Conservation (phyloP, 2,113 vertebrate genomes). For the Monopterus albus region DNA sequence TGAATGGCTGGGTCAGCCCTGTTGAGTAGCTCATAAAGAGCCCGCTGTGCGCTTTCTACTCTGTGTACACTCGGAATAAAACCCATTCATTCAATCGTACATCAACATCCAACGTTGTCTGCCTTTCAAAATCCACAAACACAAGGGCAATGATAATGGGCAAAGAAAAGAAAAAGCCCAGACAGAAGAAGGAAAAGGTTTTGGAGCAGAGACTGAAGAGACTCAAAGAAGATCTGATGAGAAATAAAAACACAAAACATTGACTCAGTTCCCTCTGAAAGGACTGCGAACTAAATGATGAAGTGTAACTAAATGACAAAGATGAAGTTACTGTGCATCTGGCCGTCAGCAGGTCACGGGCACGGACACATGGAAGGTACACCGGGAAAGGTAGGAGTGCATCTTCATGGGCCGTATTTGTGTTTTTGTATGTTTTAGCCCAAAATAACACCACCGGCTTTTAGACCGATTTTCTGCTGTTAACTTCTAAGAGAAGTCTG, state of each 20-base stretch:
- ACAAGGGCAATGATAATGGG: slow-evolving; percentile 9
- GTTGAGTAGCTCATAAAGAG: slow-evolving; percentile 20
- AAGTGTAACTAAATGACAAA: not conserved
- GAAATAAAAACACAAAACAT: not conserved
- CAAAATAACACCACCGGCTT: no score
- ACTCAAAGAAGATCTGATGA: not conserved
- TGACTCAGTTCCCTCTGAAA: not conserved
- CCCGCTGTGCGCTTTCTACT: slow-evolving; percentile 12
- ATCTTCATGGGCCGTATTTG: no score
- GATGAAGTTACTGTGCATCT: not conserved
- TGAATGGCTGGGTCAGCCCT: slow-evolving; percentile 39
- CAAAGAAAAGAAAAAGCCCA: not conserved
- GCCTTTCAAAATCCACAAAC: slow-evolving; percentile 2
- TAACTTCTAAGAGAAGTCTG: no score
- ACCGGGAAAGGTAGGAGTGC: no score
- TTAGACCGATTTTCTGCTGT: no score
- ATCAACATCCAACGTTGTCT: slow-evolving; percentile 16
- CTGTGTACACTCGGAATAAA: slow-evolving; percentile 1
- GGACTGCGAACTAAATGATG: not conserved
- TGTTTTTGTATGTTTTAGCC: no score
- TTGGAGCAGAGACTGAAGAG: not conserved
- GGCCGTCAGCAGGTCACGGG: not conserved
- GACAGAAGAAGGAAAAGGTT: slow-evolving; percentile 18
- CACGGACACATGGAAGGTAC: no score
- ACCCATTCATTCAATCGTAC: slow-evolving; percentile 10